Evolutionary conservation across 2,113 vertebrate genomes (phyloP).

Genomic region (Podocnemis expansa): DNA sequence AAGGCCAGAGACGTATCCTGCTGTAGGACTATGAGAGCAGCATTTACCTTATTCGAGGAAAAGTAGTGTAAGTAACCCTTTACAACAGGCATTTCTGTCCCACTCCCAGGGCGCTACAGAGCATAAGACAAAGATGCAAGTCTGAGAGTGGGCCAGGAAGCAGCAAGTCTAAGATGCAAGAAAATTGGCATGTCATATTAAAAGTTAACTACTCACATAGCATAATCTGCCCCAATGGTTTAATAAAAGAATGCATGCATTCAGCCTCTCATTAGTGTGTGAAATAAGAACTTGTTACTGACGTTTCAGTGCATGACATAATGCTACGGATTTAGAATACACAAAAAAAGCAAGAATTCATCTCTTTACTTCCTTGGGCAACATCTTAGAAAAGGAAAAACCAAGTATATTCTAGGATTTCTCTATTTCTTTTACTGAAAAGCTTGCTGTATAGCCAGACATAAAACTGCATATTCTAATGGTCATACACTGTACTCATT

Average conservation of each 20-base stretch:
- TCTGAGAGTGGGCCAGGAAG: neutral
- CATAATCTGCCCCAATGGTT: constrained; percentile 22
- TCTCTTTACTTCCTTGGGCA: constrained; percentile 23
- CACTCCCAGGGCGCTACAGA: neutral
- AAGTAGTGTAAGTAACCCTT: neutral
- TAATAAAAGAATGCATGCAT: constrained; percentile 6
- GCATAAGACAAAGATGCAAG: neutral
- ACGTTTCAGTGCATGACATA: constrained; percentile 38
- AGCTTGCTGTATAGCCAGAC: constrained; percentile 22
- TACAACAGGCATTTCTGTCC: neutral
- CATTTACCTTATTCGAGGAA: neutral
- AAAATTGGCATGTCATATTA: too few relatives aligned
- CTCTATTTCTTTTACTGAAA: constrained; percentile 10
- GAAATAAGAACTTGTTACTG: constrained; percentile 39
- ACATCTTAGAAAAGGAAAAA: neutral
- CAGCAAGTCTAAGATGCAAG: neutral
- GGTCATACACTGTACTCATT: neutral
- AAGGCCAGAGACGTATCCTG: neutral
- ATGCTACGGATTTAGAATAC: neutral
- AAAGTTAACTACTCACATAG: neutral
- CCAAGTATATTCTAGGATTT: neutral
- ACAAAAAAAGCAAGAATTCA: constrained; percentile 24
- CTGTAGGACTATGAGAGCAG: neutral
- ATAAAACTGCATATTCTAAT: neutral
- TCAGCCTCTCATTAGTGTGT: neutral